Evolutionary conservation across 2,113 vertebrate species (phyloP).

Genomic region (Rhinichthys klamathensis): DNA sequence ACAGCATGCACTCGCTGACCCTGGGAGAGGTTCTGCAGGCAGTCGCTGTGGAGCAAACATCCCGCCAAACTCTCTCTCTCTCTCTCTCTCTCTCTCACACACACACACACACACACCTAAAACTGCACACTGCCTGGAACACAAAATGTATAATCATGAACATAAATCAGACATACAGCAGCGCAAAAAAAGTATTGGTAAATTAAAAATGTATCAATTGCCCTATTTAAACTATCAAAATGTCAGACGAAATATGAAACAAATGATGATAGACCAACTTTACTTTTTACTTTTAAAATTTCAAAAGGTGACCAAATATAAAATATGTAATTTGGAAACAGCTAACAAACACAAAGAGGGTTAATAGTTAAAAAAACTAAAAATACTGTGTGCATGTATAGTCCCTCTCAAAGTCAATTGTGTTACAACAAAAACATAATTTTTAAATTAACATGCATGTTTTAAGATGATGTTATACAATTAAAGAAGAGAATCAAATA

Average conservation of each 20-base stretch:
- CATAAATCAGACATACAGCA: constrained; percentile 11
- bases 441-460: not conserved
- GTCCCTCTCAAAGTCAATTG: not conserved
- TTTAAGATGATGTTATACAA: not conserved
- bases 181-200: not conserved
- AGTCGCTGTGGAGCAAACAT: constrained; percentile 62
- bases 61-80: constrained; percentile 38
- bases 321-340: not conserved
- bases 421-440: not conserved
- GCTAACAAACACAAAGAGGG: not conserved
- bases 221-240: not conserved
- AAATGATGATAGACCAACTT: not conserved
- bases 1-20: constrained; percentile 78
- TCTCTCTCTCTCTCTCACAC: constrained; percentile 27
- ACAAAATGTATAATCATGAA: not conserved
- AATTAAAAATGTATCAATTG: not conserved
- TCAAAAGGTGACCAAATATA: not conserved
- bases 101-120: constrained; percentile 27
- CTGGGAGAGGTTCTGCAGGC: constrained; percentile 64
- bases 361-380: not conserved
- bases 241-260: not conserved
- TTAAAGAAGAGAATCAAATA: not conserved
- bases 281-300: not conserved
- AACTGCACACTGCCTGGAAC: constrained; percentile 14
- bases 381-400: not conserved